Percentiles rank a stretch among this genome's conserved stretches.
Evolutionary conservation across 2,888 invertebrate genomes (phyloP).

Genomic region (Cerceris ruficornis): DNA sequence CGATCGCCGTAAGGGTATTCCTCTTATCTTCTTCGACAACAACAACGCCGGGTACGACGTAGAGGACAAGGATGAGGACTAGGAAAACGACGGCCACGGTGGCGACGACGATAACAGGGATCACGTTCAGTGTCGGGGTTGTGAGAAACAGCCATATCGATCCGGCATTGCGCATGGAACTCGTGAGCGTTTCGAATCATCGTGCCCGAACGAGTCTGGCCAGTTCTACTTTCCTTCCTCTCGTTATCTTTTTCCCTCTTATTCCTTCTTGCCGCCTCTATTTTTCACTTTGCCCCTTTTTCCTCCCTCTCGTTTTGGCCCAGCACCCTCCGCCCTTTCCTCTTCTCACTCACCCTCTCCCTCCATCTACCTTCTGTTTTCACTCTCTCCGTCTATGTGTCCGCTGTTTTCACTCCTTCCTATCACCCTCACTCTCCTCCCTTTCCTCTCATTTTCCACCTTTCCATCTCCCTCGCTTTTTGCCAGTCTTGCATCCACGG

Average conservation of each 20-base stretch:
- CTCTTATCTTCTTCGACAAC: constrained; percentile 43
- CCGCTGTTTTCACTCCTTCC: no score
- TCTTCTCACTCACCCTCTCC: neutral
- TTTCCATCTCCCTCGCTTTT: neutral
- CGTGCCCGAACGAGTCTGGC: constrained; percentile 41
- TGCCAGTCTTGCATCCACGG: constrained; percentile 17
- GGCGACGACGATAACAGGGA: constrained; percentile 54
- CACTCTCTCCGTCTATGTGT: constrained; percentile 11
- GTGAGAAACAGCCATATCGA: constrained; percentile 65
- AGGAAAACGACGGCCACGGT: constrained; percentile 15
- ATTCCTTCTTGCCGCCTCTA: neutral
- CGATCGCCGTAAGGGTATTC: constrained; percentile 39
- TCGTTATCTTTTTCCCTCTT: neutral
- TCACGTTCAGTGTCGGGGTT: constrained; percentile 52
- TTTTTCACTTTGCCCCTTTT: neutral
- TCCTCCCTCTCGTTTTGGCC: neutral
- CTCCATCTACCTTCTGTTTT: neutral
- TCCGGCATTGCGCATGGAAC: constrained; percentile 61
- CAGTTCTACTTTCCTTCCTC: constrained; percentile 16
- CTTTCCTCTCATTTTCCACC: neutral
- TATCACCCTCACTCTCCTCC: no score
- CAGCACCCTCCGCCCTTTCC: neutral
- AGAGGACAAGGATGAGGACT: constrained; percentile 5
- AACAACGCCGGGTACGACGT: constrained; percentile 12
- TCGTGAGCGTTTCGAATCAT: constrained; percentile 58